Evolutionary conservation across 2,113 vertebrate genomes (phyloP).

Genomic region (Brachionichthys hirsutus): DNA sequence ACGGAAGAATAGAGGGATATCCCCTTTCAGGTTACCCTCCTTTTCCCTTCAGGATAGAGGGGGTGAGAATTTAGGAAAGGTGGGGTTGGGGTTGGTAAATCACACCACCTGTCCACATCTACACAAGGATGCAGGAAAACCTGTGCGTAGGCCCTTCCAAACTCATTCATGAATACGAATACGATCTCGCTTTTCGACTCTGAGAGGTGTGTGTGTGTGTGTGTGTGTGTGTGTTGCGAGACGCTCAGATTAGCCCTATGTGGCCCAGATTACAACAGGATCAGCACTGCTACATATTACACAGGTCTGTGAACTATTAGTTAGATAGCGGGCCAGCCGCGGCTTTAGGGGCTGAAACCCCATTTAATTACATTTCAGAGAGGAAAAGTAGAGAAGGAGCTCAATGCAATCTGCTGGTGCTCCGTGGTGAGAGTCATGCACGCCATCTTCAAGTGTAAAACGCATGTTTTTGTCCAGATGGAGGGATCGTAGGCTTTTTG

Average conservation of each 20-base stretch:
- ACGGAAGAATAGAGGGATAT: conserved; percentile 84
- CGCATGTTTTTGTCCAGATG: conserved; percentile 6
- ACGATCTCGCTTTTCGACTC: not conserved
- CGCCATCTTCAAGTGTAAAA: conserved; percentile 10
- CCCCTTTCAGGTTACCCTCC: conserved; percentile 78
- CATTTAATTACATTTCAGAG: conserved; percentile 71
- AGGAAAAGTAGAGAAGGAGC: conserved; percentile 60
- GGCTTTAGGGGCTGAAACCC: conserved; percentile 62
- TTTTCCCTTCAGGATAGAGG: conserved; percentile 73
- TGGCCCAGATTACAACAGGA: conserved; percentile 72
- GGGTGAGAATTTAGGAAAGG: conserved; percentile 60
- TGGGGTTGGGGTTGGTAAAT: conserved; percentile 44
- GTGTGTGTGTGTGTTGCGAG: conserved; percentile 19
- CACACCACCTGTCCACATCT: conserved; percentile 61
- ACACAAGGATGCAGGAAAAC: not conserved
- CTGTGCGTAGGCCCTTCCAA: conserved; percentile 6
- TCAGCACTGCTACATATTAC: conserved; percentile 61
- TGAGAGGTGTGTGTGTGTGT: conserved; percentile 2
- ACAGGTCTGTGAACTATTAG: conserved; percentile 41
- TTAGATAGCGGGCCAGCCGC: conserved; percentile 45
- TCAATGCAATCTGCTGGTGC: conserved; percentile 43
- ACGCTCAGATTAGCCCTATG: conserved; percentile 69
- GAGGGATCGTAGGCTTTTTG: not conserved
- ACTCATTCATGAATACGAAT: conserved; percentile 6
- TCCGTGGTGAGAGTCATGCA: not conserved